These are phyloP conservation scores for Ichneumoninae sp. DNA, from an alignment of 2,888 invertebrate species.

Conservation along the genomic window DNA sequence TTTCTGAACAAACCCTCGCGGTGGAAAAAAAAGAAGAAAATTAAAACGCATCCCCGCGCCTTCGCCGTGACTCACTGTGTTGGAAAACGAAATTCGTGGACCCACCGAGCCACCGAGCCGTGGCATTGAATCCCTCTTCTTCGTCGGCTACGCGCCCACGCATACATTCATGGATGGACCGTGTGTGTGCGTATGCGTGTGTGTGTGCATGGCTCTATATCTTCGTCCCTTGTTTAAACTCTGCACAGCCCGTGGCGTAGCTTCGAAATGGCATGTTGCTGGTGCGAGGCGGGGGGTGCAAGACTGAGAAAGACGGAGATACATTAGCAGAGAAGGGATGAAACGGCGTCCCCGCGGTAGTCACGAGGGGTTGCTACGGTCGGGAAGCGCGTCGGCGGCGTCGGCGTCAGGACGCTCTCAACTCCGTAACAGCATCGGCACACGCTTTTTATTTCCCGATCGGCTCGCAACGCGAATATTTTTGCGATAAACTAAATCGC, in stretches of 20 bases:
- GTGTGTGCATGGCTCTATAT: background rate
- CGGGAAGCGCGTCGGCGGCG: conserved; percentile 64
- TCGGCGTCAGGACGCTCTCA: conserved; percentile 72
- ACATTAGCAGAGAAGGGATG: conserved; percentile 62
- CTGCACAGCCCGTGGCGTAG: background rate
- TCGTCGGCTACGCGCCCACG: background rate
- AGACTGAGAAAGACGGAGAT: conserved; percentile 31
- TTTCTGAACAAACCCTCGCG: conserved; percentile 53
- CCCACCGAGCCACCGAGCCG: conserved; percentile 64
- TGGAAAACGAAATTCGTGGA: conserved; percentile 66
- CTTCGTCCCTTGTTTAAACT: conserved; percentile 16
- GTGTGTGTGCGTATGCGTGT: background rate
- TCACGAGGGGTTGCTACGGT: conserved; percentile 66
- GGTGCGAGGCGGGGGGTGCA: background rate
- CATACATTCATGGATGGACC: background rate
- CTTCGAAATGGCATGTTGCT: conserved; percentile 13
- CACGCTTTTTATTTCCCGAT: conserved; percentile 59
- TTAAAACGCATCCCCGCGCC: conserved; percentile 53
- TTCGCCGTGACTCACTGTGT: conserved; percentile 45
- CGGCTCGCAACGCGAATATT: conserved; percentile 39
- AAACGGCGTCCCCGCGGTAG: conserved; percentile 59
- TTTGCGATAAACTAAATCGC: background rate
- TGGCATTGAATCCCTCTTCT: conserved; percentile 68
- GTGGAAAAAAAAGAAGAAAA: conserved; percentile 54
- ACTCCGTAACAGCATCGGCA: conserved; percentile 66